phyloP scores from a whole-genome alignment of 2,797 vertebrate species.

The Lagorchestes hirsutus region DNA sequence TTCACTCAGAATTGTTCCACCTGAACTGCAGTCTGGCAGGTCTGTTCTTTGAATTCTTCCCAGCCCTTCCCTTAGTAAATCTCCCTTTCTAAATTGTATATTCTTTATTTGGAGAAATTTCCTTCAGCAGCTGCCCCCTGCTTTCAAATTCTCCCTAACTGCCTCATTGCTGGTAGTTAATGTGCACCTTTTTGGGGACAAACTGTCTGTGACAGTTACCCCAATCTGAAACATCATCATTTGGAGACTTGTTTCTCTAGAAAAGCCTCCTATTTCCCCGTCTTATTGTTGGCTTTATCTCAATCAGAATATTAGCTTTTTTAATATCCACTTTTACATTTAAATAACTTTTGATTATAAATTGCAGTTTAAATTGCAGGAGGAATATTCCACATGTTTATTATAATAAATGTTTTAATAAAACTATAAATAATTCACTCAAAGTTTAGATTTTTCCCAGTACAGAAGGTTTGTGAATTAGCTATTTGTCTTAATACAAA shows the following conservation, averaged over 20 bases:
- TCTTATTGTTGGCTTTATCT: not conserved
- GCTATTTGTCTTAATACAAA: not conserved
- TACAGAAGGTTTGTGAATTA: conserved; percentile 6
- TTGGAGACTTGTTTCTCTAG: not conserved
- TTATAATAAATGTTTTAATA: not conserved
- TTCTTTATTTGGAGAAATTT: not conserved
- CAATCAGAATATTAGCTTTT: conserved; percentile 4
- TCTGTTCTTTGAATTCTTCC: not conserved
- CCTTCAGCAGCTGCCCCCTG: not conserved
- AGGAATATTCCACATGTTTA: conserved; percentile 1
- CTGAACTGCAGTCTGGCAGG: not conserved
- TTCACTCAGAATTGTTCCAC: not conserved
- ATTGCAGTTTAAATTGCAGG: conserved; percentile 14
- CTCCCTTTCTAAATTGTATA: not conserved
- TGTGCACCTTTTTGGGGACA: not conserved
- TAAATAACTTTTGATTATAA: conserved; percentile 42
- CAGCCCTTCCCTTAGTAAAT: not conserved
- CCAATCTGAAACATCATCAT: not conserved
- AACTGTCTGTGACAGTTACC: not conserved
- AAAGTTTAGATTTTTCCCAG: conserved; percentile 5
- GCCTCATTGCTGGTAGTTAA: not conserved
- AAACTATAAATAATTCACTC: conserved; percentile 21
- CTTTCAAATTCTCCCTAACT: not conserved
- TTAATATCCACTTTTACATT: conserved; percentile 22
- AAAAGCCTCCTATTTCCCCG: not conserved